Evolutionary conservation across 2,888 invertebrate genomes (phyloP).

Genomic region (Ectobius pallidus): DNA sequence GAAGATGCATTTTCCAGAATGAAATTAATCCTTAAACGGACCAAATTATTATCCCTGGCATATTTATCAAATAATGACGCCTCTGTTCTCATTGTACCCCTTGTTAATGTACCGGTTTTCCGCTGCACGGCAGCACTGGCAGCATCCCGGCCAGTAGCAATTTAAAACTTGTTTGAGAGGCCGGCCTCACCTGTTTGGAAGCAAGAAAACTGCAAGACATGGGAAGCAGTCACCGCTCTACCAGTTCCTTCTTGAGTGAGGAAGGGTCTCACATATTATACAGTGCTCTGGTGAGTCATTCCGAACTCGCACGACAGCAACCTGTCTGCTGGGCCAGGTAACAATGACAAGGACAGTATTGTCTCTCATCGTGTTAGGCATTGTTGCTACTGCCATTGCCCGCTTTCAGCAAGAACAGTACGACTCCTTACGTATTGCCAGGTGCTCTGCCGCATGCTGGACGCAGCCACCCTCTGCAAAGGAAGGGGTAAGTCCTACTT

Average conservation of each 20-base stretch:
- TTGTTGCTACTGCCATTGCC: too few relatives aligned
- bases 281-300: neutral
- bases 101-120: neutral
- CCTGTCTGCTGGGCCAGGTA: neutral
- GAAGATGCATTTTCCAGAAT: too few relatives aligned
- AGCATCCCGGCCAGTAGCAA: conserved; percentile 6
- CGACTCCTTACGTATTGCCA: conserved; percentile 62
- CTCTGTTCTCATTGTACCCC: too few relatives aligned
- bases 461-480: conserved; percentile 47
- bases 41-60: too few relatives aligned
- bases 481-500: conserved; percentile 14
- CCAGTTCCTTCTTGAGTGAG: neutral
- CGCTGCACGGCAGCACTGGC: conserved; percentile 12
- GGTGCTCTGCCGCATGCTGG: conserved; percentile 65
- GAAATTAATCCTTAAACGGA: too few relatives aligned
- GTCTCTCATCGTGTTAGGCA: neutral
- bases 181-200: conserved; percentile 31
- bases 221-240: neutral
- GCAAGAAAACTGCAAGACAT: conserved; percentile 19
- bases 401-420: conserved; percentile 55
- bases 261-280: too few relatives aligned
- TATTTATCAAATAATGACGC: too few relatives aligned
- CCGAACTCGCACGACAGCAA: neutral
- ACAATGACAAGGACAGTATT: conserved; percentile 1
- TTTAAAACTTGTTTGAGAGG: conserved; percentile 34